A percentile compares a stretch with the other conserved stretches of the same genome.
Evolutionary conservation across 2,113 vertebrate species (phyloP).

Genomic region (Chlamydotis undulata): DNA sequence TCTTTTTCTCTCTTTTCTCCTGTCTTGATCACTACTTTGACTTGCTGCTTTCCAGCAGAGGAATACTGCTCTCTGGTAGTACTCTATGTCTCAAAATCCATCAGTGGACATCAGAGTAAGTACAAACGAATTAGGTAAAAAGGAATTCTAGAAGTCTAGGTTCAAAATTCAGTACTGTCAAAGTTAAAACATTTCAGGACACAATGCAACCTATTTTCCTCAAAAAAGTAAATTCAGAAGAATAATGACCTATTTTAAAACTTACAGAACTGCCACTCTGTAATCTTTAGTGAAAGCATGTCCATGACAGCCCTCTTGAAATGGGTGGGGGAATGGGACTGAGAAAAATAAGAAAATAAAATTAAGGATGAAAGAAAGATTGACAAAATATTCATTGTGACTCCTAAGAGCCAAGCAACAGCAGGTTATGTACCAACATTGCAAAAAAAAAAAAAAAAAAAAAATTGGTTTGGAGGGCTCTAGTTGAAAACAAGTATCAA

Average conservation of each 20-base stretch:
- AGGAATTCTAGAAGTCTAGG: not conserved
- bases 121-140: not conserved
- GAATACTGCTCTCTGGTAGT: not conserved
- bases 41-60: not conserved
- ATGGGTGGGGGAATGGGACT: not conserved
- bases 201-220: not conserved
- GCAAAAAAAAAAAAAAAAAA: not conserved
- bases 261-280: not conserved
- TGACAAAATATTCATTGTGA: not conserved
- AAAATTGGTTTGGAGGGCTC: not conserved
- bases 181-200: not conserved
- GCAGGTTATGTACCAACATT: not conserved
- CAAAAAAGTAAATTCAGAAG: not conserved
- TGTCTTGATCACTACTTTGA: not conserved
- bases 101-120: not conserved
- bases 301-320: not conserved
- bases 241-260: not conserved
- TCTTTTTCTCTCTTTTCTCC: not conserved
- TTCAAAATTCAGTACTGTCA: not conserved
- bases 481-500: not conserved
- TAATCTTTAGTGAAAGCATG: not conserved
- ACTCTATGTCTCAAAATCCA: not conserved
- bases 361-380: not conserved
- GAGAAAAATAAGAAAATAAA: not conserved
- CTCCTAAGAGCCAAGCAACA: not conserved